Evolutionary conservation across 2,797 vertebrate species (phyloP).

Genomic region (Periophthalmus magnuspinnatus): DNA sequence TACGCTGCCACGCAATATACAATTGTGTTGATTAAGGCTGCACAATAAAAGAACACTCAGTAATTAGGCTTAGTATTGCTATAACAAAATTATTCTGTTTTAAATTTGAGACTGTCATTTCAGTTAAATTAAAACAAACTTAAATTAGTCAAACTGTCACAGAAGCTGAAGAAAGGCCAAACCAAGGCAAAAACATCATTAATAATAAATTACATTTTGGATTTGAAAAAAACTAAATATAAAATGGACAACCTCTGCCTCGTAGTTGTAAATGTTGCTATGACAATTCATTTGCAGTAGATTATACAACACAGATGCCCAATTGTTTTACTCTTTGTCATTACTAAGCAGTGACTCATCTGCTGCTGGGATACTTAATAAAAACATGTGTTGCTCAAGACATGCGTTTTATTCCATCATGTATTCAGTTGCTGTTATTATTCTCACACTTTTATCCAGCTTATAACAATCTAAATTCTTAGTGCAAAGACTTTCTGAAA

Average conservation of each 20-base stretch:
- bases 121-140: background rate
- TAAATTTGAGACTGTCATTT: background rate
- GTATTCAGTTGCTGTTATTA: background rate
- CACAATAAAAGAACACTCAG: background rate
- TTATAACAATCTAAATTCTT: background rate
- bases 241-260: background rate
- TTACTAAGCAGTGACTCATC: background rate
- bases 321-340: background rate
- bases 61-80: background rate
- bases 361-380: background rate
- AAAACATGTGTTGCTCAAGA: background rate
- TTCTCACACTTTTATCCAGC: background rate
- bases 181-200: no score
- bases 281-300: background rate
- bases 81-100: background rate
- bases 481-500: slow-evolving; percentile 37
- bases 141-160: background rate
- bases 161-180: background rate
- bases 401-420: background rate
- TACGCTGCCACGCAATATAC: no score
- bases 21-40: background rate
- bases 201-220: no score
- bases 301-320: background rate
- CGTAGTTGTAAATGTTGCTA: background rate
- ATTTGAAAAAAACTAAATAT: no score